Percentiles rank a stretch among this genome's conserved stretches.
Conservation (phyloP, 2,113 vertebrate species). For the Muntiacus muntjak region DNA sequence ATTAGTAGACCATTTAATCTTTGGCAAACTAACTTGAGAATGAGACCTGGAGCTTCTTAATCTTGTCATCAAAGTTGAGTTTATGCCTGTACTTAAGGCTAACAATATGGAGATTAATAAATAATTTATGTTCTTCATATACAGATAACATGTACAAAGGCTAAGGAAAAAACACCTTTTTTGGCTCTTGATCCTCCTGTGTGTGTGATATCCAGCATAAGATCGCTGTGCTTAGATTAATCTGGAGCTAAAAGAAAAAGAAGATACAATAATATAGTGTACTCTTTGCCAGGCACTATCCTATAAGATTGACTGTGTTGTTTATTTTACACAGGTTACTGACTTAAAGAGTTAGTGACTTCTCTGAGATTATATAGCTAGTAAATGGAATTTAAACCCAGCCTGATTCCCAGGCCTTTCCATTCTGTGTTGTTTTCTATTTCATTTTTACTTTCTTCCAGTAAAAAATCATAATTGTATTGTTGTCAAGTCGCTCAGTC, state of each 20-base stretch:
- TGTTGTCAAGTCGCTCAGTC: background rate
- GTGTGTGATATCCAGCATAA: background rate
- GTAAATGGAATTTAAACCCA: conserved; percentile 28
- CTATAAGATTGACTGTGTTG: background rate
- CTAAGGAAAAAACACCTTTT: background rate
- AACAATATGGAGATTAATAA: background rate
- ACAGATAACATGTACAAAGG: background rate
- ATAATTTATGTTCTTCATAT: background rate
- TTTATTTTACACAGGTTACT: conserved; percentile 33
- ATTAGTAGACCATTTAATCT: background rate
- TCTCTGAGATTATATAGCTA: background rate
- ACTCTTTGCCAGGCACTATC: background rate
- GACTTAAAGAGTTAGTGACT: background rate
- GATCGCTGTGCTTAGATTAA: background rate
- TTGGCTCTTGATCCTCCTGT: background rate
- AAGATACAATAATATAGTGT: background rate
- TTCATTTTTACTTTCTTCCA: conserved; percentile 20
- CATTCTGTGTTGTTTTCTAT: background rate
- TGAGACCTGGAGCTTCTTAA: background rate
- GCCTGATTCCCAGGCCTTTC: background rate
- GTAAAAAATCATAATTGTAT: background rate
- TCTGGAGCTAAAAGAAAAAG: background rate
- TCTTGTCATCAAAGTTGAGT: background rate
- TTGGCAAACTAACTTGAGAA: conserved; percentile 19
- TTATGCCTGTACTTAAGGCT: background rate